Base-by-base conservation (phyloP, 2,797 vertebrate species). In the Calcarius lapponicus region DNA sequence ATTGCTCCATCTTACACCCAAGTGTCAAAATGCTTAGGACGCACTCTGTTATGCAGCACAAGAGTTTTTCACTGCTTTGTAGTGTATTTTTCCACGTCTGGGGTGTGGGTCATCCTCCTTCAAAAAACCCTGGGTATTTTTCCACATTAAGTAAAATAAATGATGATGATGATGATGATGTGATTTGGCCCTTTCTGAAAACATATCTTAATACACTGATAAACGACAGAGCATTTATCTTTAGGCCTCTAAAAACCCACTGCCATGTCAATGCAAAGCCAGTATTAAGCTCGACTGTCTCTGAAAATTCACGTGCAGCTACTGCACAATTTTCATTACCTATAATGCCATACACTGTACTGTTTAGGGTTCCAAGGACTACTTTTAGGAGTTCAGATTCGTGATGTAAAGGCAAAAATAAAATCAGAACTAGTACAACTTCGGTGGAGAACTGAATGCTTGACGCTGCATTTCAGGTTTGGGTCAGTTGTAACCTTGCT, bases 321-420 rank as follows among this genome's bases (percentile, higher is more conserved):
- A 4, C 31, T 4, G 5, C 11, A 17, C 22, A 25, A 2, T 6
- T 51, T 7, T 56, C 11, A 3, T 7, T 16, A 17, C 9, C 58
- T 38, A 0, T 2, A 57, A 7, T 2, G 4, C 21, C 2, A 11
- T 1, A 20, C 22, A 8, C 45, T 2, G 6, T 2, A 6, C 16
- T 17, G 29, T 2, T 11, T 1, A 10, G 1, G 0, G 4, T 22
- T 31, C 36, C 31, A 45, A 32, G 2, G 3, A 70, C 38, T 7
- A 3, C 38, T 42, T 53, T 21, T 4, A 10, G 4, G 42, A 53
- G n/a, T 1, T 6, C 10, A 56, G 19, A 36, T 25, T 34, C 34
- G 2, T 3, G 1, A 8, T 11, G 17, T 4, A 32, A 66, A 67
- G 21, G 18, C 32, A 72, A 56, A 75, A 66, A 10, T 2, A 17